These are phyloP conservation scores for Ctenosaura bakeri DNA, from an alignment of 2,797 vertebrate species.

Conservation along the genomic window DNA sequence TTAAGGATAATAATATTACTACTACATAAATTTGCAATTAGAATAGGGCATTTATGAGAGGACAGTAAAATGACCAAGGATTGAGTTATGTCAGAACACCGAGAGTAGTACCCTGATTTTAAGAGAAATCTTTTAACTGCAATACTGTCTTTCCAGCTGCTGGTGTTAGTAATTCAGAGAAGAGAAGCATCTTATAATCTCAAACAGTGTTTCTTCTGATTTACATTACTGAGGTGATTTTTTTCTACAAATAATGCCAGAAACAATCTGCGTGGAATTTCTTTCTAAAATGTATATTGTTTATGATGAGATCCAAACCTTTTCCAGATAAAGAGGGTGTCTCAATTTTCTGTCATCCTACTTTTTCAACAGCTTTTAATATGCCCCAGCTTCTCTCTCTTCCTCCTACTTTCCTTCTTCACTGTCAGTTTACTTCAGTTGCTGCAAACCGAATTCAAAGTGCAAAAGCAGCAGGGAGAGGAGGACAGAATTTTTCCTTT, in stretches of 20 bases:
- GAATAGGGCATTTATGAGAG: not conserved
- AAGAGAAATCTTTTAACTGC: not conserved
- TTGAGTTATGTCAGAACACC: not conserved
- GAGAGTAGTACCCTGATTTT: not conserved
- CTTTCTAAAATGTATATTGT: not conserved
- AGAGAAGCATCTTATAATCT: not conserved
- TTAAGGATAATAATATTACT: no score
- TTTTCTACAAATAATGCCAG: not conserved
- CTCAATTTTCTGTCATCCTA: no score
- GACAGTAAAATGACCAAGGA: not conserved
- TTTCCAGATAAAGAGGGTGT: not conserved
- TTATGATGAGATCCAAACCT: not conserved
- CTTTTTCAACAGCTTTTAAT: no score
- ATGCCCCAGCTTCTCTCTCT: no score
- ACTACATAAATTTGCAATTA: not conserved
- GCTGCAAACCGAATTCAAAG: no score
- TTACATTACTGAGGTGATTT: rapidly evolving
- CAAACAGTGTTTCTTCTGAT: slow-evolving; percentile 29
- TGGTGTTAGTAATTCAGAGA: not conserved
- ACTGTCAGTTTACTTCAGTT: no score
- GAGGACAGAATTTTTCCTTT: no score
- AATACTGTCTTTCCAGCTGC: not conserved
- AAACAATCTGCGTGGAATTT: not conserved
- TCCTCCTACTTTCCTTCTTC: no score
- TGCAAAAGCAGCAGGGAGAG: no score